Evolutionary conservation across 2,888 invertebrate genomes (phyloP), one percentile per base, ranked within the genome.

Genomic region (Cephus spinipes): DNA sequence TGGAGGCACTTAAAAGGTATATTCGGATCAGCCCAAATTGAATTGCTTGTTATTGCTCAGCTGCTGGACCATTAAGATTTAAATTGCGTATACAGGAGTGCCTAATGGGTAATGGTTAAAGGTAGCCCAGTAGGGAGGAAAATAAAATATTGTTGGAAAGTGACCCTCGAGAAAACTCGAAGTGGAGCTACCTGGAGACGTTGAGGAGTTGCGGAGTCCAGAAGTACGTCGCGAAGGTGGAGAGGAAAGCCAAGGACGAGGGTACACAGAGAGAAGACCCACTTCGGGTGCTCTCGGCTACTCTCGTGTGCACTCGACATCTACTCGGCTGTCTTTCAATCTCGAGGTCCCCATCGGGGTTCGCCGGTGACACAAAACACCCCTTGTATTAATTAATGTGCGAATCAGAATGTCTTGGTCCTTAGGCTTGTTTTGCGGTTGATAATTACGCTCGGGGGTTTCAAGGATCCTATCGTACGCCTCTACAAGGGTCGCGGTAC

Each of bases 381-480:
- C 69, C 69, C 32, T 69, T 69, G 79, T 78, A 79, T 82, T 80
- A 82, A 82, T 82, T 78, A 79, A 80, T 80, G 80, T 79, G 69
- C 69, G 69, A 81, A 78, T 81, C 80, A 30, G 69, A 69, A 69
- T 69, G 31, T 69, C 69, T 69, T 31, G 30, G 32, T 30, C 69
- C 69, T 32, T 32, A 32, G 32, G 31, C 69, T 69, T 75, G 80
- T 73, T 83, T 83, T 83, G 83, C 78, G 85, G 85, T 83, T 85
- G 84, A 86, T 87, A 81, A 87, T 85, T 85, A 84, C 84, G 80
- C 84, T 85, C 83, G 80, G 77, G 81, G 81, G 83, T 84, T 86
- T 85, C 79, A 34, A 73, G 69, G 73, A 34, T 35, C 73, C 31
- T 32, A 32, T 6, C 15, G 40, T 15, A 40, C 15, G 40, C 2